These are phyloP conservation scores for Acanthurus tractus DNA, from an alignment of 2,797 vertebrate species.

Conservation along the genomic window DNA sequence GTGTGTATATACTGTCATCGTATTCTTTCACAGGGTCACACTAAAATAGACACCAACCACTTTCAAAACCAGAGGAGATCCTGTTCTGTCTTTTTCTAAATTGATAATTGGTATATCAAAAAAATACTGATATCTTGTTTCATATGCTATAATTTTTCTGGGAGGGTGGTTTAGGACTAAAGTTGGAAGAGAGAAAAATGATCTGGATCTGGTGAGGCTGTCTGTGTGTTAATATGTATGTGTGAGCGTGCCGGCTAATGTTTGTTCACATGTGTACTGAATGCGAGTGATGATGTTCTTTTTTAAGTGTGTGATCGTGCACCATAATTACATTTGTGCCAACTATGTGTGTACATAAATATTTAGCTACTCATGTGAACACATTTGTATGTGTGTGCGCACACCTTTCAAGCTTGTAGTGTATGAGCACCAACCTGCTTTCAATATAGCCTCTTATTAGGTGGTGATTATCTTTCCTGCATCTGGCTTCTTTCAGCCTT, in stretches of 20 bases:
- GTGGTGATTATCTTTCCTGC: conserved; percentile 84
- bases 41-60: conserved; percentile 67
- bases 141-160: conserved; percentile 84
- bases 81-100: conserved; percentile 63
- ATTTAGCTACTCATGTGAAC: conserved; percentile 18
- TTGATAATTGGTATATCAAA: conserved; percentile 79
- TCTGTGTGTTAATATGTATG: conserved; percentile 34
- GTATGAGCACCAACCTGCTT: conserved; percentile 81
- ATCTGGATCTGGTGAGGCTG: conserved; percentile 60
- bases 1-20: conserved; percentile 16
- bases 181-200: conserved; percentile 66
- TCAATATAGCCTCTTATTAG: conserved; percentile 88
- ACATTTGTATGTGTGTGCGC: conserved; percentile 32
- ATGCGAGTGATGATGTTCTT: conserved; percentile 46
- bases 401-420: conserved; percentile 57
- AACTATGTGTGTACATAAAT: conserved; percentile 39
- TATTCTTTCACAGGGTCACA: conserved; percentile 36
- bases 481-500: conserved; percentile 86
- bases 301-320: conserved; percentile 62
- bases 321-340: conserved; percentile 68
- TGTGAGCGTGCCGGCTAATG: conserved; percentile 28
- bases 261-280: conserved; percentile 44
- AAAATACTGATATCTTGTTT: conserved; percentile 77
- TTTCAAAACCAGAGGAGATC: conserved; percentile 52
- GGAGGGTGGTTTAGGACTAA: conserved; percentile 45